Evolutionary conservation across 1,140 invertebrate genomes (phyloP).

Genomic region (Liolophura sinensis): DNA sequence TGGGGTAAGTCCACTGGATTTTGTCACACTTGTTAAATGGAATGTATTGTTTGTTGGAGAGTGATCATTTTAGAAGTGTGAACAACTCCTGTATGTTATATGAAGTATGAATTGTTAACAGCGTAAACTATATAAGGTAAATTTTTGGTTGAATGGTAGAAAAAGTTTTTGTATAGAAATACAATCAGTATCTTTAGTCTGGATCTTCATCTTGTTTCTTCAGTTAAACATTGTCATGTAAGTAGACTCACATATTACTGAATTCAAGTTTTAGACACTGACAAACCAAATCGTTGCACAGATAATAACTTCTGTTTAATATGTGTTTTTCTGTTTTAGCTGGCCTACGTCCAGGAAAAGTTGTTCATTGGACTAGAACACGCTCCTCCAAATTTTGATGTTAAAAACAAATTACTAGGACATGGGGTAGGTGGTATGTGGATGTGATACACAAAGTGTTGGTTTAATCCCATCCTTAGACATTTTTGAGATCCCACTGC

Average conservation of each 20-base stretch:
- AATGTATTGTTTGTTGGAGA: too few relatives aligned
- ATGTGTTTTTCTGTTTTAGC: slow-evolving; percentile 40
- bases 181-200: too few relatives aligned
- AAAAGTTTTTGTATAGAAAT: too few relatives aligned
- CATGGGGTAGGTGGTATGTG: slow-evolving; percentile 55
- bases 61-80: too few relatives aligned
- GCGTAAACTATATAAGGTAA: too few relatives aligned
- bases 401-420: slow-evolving; percentile 74
- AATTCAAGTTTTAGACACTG: neutral
- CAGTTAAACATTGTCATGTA: too few relatives aligned
- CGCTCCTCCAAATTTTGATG: slow-evolving; percentile 74
- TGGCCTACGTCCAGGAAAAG: slow-evolving; percentile 67
- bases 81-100: too few relatives aligned
- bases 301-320: slow-evolving; percentile 1
- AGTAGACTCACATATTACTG: too few relatives aligned
- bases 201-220: too few relatives aligned
- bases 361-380: slow-evolving; percentile 77
- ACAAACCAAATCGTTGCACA: neutral
- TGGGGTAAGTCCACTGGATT: slow-evolving; percentile 4
- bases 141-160: too few relatives aligned
- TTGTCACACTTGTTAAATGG: too few relatives aligned
- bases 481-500: neutral
- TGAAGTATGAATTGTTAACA: too few relatives aligned
- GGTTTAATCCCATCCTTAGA: neutral
- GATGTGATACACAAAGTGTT: neutral